A percentile compares a stretch with the other conserved stretches of the same genome.
Conservation (phyloP, 2,797 vertebrate species). For the Scomberomorus guttatus region DNA sequence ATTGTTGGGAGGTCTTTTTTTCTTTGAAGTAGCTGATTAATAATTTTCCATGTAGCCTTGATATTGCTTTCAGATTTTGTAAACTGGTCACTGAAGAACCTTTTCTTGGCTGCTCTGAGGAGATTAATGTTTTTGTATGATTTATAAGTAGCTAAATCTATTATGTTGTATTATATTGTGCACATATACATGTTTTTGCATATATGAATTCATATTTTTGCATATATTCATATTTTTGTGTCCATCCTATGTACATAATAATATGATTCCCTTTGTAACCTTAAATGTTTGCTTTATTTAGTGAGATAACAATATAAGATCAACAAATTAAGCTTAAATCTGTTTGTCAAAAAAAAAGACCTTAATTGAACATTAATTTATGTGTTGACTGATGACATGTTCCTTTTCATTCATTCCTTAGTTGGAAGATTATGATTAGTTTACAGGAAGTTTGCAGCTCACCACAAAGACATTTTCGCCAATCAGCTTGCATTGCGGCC, state of each 20-base stretch:
- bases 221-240: neutral
- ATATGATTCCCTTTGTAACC: neutral
- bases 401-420: neutral
- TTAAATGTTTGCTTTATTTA: neutral
- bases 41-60: no score
- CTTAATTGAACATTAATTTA: neutral
- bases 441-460: neutral
- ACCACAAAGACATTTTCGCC: neutral
- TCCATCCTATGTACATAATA: neutral
- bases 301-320: neutral
- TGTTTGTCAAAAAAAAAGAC: no score
- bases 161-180: neutral
- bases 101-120: no score
- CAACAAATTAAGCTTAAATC: neutral
- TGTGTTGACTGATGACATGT: neutral
- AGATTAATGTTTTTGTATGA: no score
- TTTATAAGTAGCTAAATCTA: neutral
- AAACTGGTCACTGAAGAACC: no score
- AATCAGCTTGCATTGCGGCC: neutral
- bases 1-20: no score
- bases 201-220: no score
- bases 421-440: neutral
- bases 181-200: neutral
- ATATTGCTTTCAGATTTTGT: no score
- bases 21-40: no score